phyloP scores from a whole-genome alignment of 1,140 invertebrate genomes.

The Eueides isabella region DNA sequence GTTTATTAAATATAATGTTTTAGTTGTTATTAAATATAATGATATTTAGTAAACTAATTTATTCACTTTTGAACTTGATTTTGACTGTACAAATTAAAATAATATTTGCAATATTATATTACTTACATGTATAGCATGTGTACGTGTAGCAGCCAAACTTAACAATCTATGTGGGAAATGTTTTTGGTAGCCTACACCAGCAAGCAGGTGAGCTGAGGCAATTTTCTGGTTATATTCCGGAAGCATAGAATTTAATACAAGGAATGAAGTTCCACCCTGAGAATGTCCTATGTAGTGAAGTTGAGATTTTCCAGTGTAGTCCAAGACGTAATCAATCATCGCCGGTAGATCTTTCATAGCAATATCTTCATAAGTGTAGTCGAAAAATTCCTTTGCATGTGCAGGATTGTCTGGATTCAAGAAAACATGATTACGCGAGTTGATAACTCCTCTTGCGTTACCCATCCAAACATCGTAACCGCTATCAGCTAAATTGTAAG shows the following conservation, averaged over 20 bases:
- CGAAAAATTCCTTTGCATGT: constrained; percentile 80
- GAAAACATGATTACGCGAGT: constrained; percentile 84
- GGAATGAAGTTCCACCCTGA: constrained; percentile 83
- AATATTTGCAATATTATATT: neutral
- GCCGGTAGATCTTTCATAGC: constrained; percentile 85
- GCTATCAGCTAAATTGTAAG: constrained; percentile 86
- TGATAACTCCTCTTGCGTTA: constrained; percentile 87
- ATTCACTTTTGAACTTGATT: no score
- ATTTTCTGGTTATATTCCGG: constrained; percentile 83
- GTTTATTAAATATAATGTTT: no score
- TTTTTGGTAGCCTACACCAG: constrained; percentile 63
- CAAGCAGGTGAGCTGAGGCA: constrained; percentile 59
- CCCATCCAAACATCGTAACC: constrained; percentile 90
- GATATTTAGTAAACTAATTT: no score
- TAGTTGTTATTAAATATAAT: no score
- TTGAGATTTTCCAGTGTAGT: constrained; percentile 74
- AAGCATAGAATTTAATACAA: constrained; percentile 80
- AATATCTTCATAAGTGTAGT: constrained; percentile 85
- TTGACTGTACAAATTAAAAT: no score
- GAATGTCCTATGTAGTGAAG: constrained; percentile 83
- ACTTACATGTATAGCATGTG: constrained; percentile 64
- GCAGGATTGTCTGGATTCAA: constrained; percentile 73
- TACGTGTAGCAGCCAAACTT: constrained; percentile 33
- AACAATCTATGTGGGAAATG: constrained; percentile 56
- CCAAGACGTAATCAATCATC: constrained; percentile 85